phyloP scores from a whole-genome alignment of 2,888 invertebrate species.

The Thecocarcelia acutangulata region DNA sequence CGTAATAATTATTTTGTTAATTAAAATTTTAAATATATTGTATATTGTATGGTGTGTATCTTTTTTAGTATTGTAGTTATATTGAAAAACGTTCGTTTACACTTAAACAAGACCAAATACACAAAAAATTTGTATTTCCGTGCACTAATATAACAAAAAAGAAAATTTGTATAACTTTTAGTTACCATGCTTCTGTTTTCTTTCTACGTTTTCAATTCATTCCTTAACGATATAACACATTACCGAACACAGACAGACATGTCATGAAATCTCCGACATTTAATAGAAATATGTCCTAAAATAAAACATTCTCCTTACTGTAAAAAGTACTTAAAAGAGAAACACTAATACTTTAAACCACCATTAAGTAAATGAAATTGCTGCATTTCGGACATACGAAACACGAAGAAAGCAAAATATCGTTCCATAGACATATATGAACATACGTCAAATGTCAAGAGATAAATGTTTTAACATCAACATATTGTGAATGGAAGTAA shows the following conservation, averaged over 20 bases:
- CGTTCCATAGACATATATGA: too few relatives aligned
- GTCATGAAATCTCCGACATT: too few relatives aligned
- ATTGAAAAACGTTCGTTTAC: constrained; percentile 59
- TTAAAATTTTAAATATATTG: constrained; percentile 29
- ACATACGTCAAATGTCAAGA: too few relatives aligned
- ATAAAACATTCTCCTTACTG: too few relatives aligned
- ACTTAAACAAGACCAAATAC: constrained; percentile 67
- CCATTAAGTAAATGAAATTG: too few relatives aligned
- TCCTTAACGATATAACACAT: constrained; percentile 1
- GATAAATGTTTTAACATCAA: too few relatives aligned
- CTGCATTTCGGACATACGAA: too few relatives aligned
- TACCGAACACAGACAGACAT: background rate
- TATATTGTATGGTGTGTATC: constrained; percentile 19
- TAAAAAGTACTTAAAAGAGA: too few relatives aligned
- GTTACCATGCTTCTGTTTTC: constrained; percentile 60
- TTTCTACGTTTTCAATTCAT: constrained; percentile 7
- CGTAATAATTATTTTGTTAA: constrained; percentile 23
- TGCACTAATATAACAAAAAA: constrained; percentile 61
- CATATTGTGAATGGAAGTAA: too few relatives aligned
- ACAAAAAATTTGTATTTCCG: constrained; percentile 63
- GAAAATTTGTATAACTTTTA: constrained; percentile 41
- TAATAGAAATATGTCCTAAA: too few relatives aligned
- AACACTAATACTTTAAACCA: too few relatives aligned
- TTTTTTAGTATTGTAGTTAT: constrained; percentile 36
- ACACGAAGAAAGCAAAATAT: too few relatives aligned